phyloP scores from a whole-genome alignment of 2,797 vertebrate genomes.

The Crocodylus rhombifer region DNA sequence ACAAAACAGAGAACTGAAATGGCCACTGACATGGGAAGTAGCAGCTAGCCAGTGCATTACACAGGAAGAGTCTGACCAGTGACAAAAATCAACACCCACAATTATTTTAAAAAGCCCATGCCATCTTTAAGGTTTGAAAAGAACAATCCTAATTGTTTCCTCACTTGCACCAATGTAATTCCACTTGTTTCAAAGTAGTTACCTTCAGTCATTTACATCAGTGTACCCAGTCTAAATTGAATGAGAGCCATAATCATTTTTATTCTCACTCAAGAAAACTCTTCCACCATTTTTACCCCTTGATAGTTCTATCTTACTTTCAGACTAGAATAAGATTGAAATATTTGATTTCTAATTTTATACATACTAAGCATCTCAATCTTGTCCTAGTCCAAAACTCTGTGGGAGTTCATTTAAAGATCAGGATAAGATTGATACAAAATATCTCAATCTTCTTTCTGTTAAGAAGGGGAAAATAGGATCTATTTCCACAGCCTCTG shows the following conservation, averaged over 20 bases:
- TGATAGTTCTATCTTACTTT: neutral
- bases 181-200: constrained; percentile 19
- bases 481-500: neutral
- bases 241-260: neutral
- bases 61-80: constrained; percentile 1
- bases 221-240: neutral
- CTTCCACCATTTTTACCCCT: neutral
- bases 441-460: neutral
- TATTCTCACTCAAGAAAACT: constrained; percentile 3
- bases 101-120: neutral
- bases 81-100: constrained; percentile 17
- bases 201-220: neutral
- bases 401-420: neutral
- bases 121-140: neutral
- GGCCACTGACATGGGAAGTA: neutral
- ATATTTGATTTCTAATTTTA: no score
- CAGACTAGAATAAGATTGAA: no score
- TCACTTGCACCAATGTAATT: neutral
- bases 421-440: neutral
- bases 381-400: neutral
- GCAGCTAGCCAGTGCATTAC: neutral
- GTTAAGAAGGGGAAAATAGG: neutral
- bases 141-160: neutral
- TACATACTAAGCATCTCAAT: neutral
- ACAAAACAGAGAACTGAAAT: neutral